A percentile compares a stretch with the other conserved stretches of the same genome.
Evolutionary conservation across 1,140 invertebrate species (phyloP).

Genomic region (Cydia fagiglandana): DNA sequence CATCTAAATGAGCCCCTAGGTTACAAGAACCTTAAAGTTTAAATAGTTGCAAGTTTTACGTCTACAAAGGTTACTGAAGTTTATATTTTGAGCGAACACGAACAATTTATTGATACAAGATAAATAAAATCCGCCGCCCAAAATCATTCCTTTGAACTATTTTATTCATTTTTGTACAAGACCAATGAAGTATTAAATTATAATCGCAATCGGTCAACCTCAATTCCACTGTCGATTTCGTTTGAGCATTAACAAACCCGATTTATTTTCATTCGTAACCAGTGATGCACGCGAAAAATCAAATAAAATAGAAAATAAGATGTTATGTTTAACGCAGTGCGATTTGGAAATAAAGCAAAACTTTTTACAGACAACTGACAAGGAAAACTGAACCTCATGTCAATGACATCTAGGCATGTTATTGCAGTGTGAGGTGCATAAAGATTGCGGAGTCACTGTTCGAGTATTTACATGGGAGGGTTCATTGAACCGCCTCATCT

Average conservation of each 20-base stretch:
- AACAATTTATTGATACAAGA: not conserved
- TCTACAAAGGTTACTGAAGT: not conserved
- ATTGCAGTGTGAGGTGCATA: conserved; percentile 14
- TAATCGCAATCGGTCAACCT: not conserved
- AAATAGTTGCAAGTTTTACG: too few species aligned
- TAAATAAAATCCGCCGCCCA: not conserved
- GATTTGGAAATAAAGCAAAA: conserved; percentile 27
- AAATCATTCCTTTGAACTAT: not conserved
- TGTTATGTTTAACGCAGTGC: conserved; percentile 12
- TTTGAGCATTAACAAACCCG: not conserved
- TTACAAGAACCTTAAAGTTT: too few species aligned
- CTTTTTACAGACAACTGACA: conserved; percentile 12
- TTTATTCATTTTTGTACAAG: not conserved
- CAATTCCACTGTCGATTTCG: conserved; percentile 5
- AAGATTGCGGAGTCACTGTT: conserved; percentile 28
- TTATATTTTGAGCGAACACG: too few species aligned
- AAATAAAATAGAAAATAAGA: conserved; percentile 25
- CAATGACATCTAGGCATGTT: not conserved
- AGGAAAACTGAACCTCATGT: conserved; percentile 5
- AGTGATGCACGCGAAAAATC: conserved; percentile 17
- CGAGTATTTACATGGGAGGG: conserved; percentile 26
- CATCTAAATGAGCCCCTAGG: too few species aligned
- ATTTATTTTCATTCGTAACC: conserved; percentile 15
- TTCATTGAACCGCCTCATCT: conserved; percentile 5
- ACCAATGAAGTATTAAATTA: conserved; percentile 19